These are phyloP conservation scores for Philantomba maxwellii DNA, from an alignment of 2,113 vertebrate species.

Conservation along the genomic window DNA sequence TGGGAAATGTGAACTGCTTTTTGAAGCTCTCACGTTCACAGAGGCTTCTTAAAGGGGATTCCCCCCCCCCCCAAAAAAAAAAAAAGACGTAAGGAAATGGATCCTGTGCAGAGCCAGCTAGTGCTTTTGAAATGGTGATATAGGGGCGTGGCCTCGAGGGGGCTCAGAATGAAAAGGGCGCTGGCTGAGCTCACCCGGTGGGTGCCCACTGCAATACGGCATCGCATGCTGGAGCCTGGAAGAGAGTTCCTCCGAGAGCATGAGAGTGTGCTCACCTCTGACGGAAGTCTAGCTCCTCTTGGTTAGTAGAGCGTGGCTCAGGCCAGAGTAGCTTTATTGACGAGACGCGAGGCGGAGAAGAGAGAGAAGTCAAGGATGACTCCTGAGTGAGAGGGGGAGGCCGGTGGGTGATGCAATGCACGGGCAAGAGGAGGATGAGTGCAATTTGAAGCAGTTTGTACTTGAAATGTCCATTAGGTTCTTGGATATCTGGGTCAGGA, in stretches of 20 bases:
- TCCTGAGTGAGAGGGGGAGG: background rate
- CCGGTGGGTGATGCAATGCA: rapidly evolving
- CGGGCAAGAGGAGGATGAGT: background rate
- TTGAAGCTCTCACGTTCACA: background rate
- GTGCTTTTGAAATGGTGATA: background rate
- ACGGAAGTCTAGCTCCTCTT: background rate
- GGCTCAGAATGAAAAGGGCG: background rate
- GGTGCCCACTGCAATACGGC: rapidly evolving
- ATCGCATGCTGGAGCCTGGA: rapidly evolving
- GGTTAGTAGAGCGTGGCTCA: background rate
- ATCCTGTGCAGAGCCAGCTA: background rate
- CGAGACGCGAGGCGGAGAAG: background rate
- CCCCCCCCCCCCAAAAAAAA: too few species aligned
- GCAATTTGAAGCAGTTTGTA: background rate
- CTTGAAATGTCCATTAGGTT: background rate
- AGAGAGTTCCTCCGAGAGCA: background rate
- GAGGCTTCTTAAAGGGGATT: background rate
- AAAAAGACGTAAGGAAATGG: background rate
- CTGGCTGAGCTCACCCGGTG: background rate
- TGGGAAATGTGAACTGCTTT: background rate
- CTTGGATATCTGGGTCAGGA: background rate
- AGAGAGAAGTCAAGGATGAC: background rate
- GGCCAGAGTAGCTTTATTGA: background rate
- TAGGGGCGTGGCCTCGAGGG: background rate
- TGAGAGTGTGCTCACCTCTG: rapidly evolving